Percentiles rank a stretch among this genome's conserved stretches.
phyloP scores from a whole-genome alignment of 2,888 invertebrate species.

The Andrena hattorfiana region DNA sequence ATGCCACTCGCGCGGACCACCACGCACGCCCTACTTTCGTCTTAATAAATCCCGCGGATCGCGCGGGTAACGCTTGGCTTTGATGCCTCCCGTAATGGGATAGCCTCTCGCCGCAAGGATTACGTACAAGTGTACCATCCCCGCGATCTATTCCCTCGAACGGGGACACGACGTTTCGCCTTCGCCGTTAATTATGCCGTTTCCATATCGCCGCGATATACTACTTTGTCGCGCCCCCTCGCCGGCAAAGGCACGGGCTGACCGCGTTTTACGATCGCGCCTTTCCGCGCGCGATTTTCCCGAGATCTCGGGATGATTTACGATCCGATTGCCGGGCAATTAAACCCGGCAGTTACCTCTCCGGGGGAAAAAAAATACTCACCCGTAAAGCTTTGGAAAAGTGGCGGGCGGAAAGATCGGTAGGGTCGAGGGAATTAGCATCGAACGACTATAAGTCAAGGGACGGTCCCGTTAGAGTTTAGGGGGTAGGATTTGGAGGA shows the following conservation, averaged over 20 bases:
- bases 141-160: slow-evolving; percentile 34
- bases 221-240: slow-evolving; percentile 15
- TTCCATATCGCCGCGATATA: slow-evolving; percentile 10
- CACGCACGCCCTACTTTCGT: slow-evolving; percentile 56
- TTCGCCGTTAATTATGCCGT: slow-evolving; percentile 34
- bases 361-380: too few relatives aligned
- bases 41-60: slow-evolving; percentile 55
- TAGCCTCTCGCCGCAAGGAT: slow-evolving; percentile 32
- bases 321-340: slow-evolving; percentile 7
- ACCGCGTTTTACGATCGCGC: slow-evolving; percentile 1
- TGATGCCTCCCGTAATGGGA: slow-evolving; percentile 48
- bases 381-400: background rate
- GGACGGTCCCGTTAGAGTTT: slow-evolving; percentile 37
- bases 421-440: slow-evolving; percentile 47
- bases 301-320: slow-evolving; percentile 9
- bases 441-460: slow-evolving; percentile 50
- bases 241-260: background rate
- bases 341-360: too few relatives aligned
- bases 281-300: slow-evolving; percentile 20
- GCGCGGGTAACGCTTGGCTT: slow-evolving; percentile 12
- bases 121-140: slow-evolving; percentile 38
- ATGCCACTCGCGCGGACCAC: slow-evolving; percentile 1
- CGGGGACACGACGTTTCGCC: slow-evolving; percentile 39
- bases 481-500: slow-evolving; percentile 29
- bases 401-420: background rate